These are phyloP conservation scores for Dasyurus viverrinus DNA, from an alignment of 2,113 vertebrate species.

Conservation along the genomic window DNA sequence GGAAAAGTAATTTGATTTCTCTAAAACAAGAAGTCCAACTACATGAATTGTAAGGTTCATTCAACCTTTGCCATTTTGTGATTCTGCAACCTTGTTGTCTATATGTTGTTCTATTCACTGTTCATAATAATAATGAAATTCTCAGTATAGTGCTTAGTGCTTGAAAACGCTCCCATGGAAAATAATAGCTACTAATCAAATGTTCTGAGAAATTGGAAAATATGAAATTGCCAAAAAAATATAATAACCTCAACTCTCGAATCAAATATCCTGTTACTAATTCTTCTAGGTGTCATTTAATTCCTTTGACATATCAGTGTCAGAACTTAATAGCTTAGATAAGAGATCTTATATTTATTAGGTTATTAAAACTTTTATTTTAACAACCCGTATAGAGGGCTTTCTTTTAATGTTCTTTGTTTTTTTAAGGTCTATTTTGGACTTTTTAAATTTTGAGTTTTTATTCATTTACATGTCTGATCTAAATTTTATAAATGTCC, in stretches of 20 bases:
- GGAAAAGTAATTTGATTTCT: background rate
- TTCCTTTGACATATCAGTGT: background rate
- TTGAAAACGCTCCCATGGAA: background rate
- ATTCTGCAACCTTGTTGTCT: background rate
- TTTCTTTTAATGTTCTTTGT: too few relatives aligned
- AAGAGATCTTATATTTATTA: background rate
- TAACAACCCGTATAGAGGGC: background rate
- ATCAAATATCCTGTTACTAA: background rate
- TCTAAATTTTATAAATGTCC: background rate
- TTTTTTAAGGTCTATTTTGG: background rate
- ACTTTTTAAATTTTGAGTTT: background rate
- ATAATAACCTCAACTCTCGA: background rate
- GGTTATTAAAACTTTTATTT: background rate
- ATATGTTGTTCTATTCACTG: background rate
- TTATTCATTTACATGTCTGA: background rate
- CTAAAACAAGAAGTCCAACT: background rate
- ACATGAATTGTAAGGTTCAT: background rate
- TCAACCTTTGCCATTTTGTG: background rate
- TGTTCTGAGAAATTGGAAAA: background rate
- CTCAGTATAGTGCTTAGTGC: background rate
- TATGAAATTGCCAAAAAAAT: background rate
- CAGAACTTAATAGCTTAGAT: background rate
- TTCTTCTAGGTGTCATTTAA: background rate
- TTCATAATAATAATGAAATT: background rate
- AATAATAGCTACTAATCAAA: background rate